These are phyloP conservation scores for Heterodera schachtii DNA, from an alignment of 1,140 invertebrate genomes.

Conservation along the genomic window DNA sequence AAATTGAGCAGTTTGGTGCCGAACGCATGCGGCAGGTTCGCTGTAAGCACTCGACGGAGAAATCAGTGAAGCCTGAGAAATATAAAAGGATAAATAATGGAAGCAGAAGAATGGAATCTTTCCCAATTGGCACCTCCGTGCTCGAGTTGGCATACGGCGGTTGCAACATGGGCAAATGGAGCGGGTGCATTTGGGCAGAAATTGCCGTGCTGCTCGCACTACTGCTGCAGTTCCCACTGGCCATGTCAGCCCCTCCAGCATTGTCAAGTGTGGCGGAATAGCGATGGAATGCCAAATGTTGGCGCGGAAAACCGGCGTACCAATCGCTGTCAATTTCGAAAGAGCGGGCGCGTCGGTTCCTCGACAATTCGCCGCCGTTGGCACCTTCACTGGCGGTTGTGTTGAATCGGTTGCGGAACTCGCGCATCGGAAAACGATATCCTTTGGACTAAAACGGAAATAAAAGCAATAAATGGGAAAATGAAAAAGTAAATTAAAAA, in stretches of 20 bases:
- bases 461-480: slow-evolving; percentile 6
- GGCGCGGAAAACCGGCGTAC: slow-evolving; percentile 2
- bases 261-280: slow-evolving; percentile 15
- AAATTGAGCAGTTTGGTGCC: background rate
- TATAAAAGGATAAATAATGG: no score
- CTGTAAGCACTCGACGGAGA: slow-evolving; percentile 25
- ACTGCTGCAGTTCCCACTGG: slow-evolving; percentile 16
- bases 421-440: background rate
- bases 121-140: background rate
- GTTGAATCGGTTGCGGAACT: slow-evolving; percentile 19
- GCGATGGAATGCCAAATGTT: background rate
- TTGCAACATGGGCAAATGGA: slow-evolving; percentile 10
- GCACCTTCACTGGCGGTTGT: background rate
- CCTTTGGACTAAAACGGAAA: background rate
- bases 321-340: slow-evolving; percentile 26
- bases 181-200: background rate
- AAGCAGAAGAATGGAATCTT: background rate
- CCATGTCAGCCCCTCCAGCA: background rate
- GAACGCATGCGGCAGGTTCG: slow-evolving; percentile 7
- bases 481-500: no score
- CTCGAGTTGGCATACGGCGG: background rate
- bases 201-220: slow-evolving; percentile 21
- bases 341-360: slow-evolving; percentile 18
- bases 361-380: background rate
- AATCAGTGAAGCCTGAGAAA: slow-evolving; percentile 21